A percentile compares a stretch with the other conserved stretches of the same genome.
phyloP scores from a whole-genome alignment of 1,140 invertebrate species.

The Cylas formicarius region DNA sequence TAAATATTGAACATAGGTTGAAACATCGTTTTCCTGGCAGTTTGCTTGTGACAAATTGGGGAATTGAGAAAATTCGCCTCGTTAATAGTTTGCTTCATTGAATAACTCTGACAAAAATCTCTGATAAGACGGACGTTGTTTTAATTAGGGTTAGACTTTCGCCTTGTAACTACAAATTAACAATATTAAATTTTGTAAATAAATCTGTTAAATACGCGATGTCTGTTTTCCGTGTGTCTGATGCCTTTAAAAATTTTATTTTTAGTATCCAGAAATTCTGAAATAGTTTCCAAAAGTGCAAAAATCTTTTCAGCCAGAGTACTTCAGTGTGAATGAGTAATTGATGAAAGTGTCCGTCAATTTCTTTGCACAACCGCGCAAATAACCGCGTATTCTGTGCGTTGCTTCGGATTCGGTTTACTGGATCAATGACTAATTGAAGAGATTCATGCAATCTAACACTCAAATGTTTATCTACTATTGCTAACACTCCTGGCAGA shows the following conservation, averaged over 20 bases:
- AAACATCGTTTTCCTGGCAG: too few species aligned
- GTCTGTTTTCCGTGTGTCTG: constrained; percentile 3
- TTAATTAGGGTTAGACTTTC: too few species aligned
- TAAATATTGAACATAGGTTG: too few species aligned
- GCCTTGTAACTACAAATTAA: too few species aligned
- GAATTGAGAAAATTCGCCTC: too few species aligned
- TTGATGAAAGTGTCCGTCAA: constrained; percentile 38
- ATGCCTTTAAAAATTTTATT: neutral
- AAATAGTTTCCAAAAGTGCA: constrained; percentile 3
- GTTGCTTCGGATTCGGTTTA: constrained; percentile 36
- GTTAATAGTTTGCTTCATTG: too few species aligned
- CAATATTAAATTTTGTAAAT: too few species aligned
- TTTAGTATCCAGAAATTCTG: constrained; percentile 4
- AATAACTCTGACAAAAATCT: too few species aligned
- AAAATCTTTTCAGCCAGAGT: constrained; percentile 12
- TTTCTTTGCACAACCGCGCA: constrained; percentile 39
- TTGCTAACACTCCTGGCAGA: constrained; percentile 5
- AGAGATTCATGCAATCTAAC: constrained; percentile 7
- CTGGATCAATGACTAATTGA: constrained; percentile 23
- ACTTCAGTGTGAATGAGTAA: constrained; percentile 39
- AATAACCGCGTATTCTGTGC: constrained; percentile 37
- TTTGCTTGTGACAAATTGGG: too few species aligned
- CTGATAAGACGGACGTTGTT: too few species aligned
- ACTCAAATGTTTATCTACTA: constrained; percentile 11
- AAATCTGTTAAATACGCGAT: constrained; percentile 11